A percentile compares a stretch with the other conserved stretches of the same genome.
Conservation (phyloP, 2,113 vertebrate genomes). For the Morone chrysops region DNA sequence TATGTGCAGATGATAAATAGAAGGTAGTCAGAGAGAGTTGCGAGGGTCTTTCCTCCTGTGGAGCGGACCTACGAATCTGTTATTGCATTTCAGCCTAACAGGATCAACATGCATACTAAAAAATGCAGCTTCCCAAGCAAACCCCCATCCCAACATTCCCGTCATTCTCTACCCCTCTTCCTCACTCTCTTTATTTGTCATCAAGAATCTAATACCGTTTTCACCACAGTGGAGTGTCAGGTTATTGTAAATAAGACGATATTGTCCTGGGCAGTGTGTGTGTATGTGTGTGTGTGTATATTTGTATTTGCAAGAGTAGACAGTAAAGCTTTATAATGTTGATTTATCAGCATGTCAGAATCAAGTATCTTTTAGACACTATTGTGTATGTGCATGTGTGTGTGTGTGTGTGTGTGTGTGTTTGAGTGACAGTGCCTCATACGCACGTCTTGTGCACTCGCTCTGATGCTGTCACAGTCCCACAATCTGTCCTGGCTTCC, state of each 20-base stretch:
- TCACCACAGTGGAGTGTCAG: conserved; percentile 77
- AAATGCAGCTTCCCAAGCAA: conserved; percentile 75
- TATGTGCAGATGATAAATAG: conserved; percentile 86
- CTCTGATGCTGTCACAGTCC: conserved; percentile 69
- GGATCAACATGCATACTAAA: conserved; percentile 84
- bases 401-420: conserved; percentile 35
- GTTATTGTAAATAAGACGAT: conserved; percentile 83
- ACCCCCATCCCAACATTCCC: conserved; percentile 72
- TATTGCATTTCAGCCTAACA: conserved; percentile 85
- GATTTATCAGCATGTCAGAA: conserved; percentile 86
- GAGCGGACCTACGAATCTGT: conserved; percentile 77
- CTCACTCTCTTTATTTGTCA: conserved; percentile 81
- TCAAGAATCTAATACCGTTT: conserved; percentile 81
- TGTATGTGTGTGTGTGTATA: conserved; percentile 35
- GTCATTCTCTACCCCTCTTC: conserved; percentile 67
- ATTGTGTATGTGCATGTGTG: conserved; percentile 55
- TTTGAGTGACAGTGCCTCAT: conserved; percentile 75
- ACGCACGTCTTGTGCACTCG: conserved; percentile 54
- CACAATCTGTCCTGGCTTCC: conserved; percentile 50
- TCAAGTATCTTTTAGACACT: conserved; percentile 76
- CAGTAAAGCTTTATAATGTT: conserved; percentile 79
- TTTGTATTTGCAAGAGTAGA: conserved; percentile 48
- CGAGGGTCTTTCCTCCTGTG: conserved; percentile 76
- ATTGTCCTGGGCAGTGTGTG: conserved; percentile 62
- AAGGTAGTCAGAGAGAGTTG: conserved; percentile 82